Base-by-base conservation (phyloP, 2,888 invertebrate species). In the Calameuta idolon region DNA sequence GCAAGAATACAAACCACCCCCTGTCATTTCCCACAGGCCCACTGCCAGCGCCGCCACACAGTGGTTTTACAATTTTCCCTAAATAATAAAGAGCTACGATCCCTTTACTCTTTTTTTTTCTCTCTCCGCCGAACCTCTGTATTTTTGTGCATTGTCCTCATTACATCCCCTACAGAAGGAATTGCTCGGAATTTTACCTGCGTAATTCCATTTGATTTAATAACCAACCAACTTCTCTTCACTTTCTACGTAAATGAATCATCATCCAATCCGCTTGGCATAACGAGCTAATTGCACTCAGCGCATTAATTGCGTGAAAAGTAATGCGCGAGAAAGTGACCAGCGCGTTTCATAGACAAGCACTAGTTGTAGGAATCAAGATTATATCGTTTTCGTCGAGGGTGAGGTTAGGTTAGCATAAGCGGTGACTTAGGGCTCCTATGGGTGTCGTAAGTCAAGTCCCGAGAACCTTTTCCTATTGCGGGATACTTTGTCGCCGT, bases 371-470 rank as follows among this genome's bases (percentile, higher is more conserved):
- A 55, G 23, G 23, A 55, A 55, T 23, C 83, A 85, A 87, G 87
- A 89, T 89, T 90, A 90, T 89, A 88, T 90, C 88, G 86, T 86
- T 86, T 55, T 23, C 55, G 15, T 55, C 55, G 55, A 87, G 68
- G 69, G 69, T 75, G 77, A 76, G 77, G 34, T 76, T 82, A 84
- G 89, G 90, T 90, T 90, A 90, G 90, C 89, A 90, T 91, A 89
- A 88, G 84, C 84, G 82, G 85, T 91, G 91, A 91, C 91, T 91
- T 91, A 91, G 89, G 90, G 86, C 85, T 89, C 91, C 91, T 91
- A 83, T 78, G 91, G 91, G 91, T 90, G 90, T 85, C 91, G 88
- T 91, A 84, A 87, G 86, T 91, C 89, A 90, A 82, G 80, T 34
- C 79, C 75, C 75, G 77, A 79, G 84, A 83, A 84, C 83, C 87